A percentile compares a stretch with the other conserved stretches of the same genome.
Conservation (phyloP, 2,113 vertebrate species). For the Quiscalus mexicanus region DNA sequence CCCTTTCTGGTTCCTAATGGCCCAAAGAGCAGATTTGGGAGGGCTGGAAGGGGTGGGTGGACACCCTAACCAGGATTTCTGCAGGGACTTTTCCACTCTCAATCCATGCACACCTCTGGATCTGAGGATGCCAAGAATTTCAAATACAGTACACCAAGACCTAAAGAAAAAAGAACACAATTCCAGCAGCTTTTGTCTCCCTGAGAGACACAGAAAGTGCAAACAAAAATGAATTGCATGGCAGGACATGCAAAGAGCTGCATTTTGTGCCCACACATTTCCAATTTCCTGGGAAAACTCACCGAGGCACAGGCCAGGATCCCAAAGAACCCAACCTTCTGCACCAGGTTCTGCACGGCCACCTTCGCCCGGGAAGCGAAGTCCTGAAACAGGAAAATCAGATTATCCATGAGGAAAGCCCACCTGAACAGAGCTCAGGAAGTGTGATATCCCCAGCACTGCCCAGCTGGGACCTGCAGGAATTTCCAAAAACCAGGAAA, state of each 20-base stretch:
- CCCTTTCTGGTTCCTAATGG: neutral
- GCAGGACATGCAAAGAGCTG: neutral
- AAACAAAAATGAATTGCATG: neutral
- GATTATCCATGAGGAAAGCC: neutral
- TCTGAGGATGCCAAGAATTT: neutral
- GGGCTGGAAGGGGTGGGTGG: accelerated
- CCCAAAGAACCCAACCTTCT: constrained; percentile 96
- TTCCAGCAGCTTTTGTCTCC: neutral
- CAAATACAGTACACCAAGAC: neutral
- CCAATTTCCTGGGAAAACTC: constrained; percentile 58
- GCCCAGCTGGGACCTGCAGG: neutral
- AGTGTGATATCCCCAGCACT: accelerated
- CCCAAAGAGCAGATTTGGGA: neutral
- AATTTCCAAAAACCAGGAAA: neutral
- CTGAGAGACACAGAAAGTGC: neutral
- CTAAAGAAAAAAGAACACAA: neutral
- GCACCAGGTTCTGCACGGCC: constrained; percentile 94
- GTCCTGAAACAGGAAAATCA: constrained; percentile 76
- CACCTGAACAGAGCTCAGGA: neutral
- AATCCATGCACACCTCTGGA: neutral
- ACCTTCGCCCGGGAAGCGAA: constrained; percentile 92
- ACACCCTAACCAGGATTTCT: neutral
- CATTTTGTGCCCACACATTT: too few relatives aligned
- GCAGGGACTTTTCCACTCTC: neutral
- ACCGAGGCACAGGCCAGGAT: constrained; percentile 95